Evolutionary conservation across 37 sponge, comb jelly and placozoan species (phyloP).

Genomic region (Halisarca cf. caerulea): DNA sequence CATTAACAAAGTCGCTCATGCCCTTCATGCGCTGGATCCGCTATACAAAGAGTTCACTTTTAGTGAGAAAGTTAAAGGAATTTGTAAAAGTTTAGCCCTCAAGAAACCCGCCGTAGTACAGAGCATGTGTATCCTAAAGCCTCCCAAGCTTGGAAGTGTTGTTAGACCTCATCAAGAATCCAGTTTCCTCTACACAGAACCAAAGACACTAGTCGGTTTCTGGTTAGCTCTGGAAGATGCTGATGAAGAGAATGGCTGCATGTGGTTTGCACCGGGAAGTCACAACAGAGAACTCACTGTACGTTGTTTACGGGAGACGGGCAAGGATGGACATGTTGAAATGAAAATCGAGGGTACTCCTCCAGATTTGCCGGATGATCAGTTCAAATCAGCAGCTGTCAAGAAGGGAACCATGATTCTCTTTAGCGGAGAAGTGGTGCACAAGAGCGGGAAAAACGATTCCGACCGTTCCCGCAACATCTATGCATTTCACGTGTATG

Average conservation of each 20-base stretch:
- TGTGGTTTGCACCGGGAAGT: constrained; percentile 93
- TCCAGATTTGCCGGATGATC: constrained; percentile 32
- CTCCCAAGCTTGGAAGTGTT: constrained; percentile 69
- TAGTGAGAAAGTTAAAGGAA: constrained; percentile 49
- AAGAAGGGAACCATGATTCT: constrained; percentile 85
- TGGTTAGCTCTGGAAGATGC: constrained; percentile 99
- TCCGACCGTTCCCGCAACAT: constrained; percentile 82
- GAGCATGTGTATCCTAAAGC: constrained; percentile 98
- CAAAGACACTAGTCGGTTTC: constrained; percentile 79
- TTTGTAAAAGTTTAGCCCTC: constrained; percentile 63
- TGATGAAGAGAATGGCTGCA: constrained; percentile 86
- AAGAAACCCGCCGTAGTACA: constrained; percentile 81
- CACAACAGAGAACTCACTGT: constrained; percentile 55
- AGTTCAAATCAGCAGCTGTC: constrained; percentile 68
- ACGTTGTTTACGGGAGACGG: constrained; percentile 45
- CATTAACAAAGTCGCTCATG: constrained; percentile 96
- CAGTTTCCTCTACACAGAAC: constrained; percentile 86
- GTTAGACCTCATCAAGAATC: constrained; percentile 90
- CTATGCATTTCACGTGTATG: constrained; percentile 96
- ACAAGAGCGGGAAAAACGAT: constrained; percentile 80
- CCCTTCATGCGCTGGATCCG: constrained; percentile 85
- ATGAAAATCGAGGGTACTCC: constrained; percentile 54
- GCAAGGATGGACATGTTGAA: constrained; percentile 9
- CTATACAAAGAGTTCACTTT: constrained; percentile 77
- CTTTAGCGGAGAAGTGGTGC: constrained; percentile 92